Base-by-base conservation (phyloP, 2,113 vertebrate species). In the Martes martes region DNA sequence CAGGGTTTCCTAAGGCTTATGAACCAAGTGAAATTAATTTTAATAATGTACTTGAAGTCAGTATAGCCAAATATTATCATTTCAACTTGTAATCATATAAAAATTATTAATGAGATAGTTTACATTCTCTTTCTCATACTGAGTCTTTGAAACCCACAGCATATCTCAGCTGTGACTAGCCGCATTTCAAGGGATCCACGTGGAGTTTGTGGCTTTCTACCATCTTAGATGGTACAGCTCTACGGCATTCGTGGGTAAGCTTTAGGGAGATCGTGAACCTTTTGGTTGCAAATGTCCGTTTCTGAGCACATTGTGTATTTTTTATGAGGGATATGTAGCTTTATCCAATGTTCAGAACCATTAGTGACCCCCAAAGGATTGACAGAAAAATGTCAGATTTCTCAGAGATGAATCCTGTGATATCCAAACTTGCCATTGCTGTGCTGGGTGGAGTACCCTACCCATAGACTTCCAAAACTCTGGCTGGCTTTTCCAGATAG, bases 1-100 rank as follows among this genome's bases (percentile, higher is more conserved):
- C 74, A 92, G 55, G n/a, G n/a, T 83, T 57, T 24, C 28, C 6
- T 81, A 69, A 73, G 52, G 15, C 21, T 80, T 82, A 18, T 31
- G 42, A 85, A 97, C 50, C 6, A 86, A 36, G 36, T 84, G 33
- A 90, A 81, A 83, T 71, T 80, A 57, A 96, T 45, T 95, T 85
- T 73, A 94, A 55, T 14, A 74, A 74, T 67, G 21, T 52, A 74
- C 67, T 91, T 94, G 87, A 88, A 83, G 11, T 78, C 33, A 50
- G 42, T 50, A 67, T 59, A 61, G 63, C 14, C 21, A 94, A 76
- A 76, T 59, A 81, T 19, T 61, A 71, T 71, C 50, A 88, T 92
- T 78, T 86, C 45, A 86, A 59, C 31, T 65, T 92, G 5, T 78
- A 63, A 93, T 96, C 31, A 42, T 28, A 78, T 45, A 65, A 47